Conservation (phyloP, 2,797 vertebrate species). For the Tympanoctomys barrerae region DNA sequence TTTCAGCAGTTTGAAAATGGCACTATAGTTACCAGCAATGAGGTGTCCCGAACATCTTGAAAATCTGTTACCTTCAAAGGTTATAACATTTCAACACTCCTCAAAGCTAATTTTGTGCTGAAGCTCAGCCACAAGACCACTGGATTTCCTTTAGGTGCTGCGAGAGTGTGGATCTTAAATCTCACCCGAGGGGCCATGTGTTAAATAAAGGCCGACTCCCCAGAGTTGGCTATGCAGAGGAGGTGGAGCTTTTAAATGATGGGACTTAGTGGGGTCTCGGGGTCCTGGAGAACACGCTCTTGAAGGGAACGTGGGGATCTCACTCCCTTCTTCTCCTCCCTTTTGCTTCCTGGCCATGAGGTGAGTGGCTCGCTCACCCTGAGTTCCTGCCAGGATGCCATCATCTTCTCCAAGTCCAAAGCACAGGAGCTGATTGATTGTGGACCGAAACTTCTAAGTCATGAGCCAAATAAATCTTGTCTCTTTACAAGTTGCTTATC, state of each 20-base stretch:
- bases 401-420: neutral
- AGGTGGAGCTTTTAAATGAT: neutral
- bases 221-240: neutral
- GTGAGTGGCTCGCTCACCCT: neutral
- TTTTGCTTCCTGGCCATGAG: neutral
- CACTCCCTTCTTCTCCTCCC: neutral
- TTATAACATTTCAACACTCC: conserved; percentile 30
- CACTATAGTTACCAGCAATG: neutral
- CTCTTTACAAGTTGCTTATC: neutral
- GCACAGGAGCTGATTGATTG: neutral
- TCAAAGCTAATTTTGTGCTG: conserved; percentile 14
- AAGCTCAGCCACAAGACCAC: conserved; percentile 1
- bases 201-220: neutral
- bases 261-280: neutral
- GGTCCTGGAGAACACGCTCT: neutral
- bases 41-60: neutral
- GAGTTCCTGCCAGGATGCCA: neutral
- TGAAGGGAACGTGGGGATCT: neutral
- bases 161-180: neutral
- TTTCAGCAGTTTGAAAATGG: conserved; percentile 39
- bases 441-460: neutral
- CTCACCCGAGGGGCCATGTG: too few species aligned
- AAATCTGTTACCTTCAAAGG: conserved; percentile 19
- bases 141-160: neutral
- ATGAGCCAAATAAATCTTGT: neutral